phyloP scores from a whole-genome alignment of 2,888 invertebrate species.

The Polymixis lichenea region DNA sequence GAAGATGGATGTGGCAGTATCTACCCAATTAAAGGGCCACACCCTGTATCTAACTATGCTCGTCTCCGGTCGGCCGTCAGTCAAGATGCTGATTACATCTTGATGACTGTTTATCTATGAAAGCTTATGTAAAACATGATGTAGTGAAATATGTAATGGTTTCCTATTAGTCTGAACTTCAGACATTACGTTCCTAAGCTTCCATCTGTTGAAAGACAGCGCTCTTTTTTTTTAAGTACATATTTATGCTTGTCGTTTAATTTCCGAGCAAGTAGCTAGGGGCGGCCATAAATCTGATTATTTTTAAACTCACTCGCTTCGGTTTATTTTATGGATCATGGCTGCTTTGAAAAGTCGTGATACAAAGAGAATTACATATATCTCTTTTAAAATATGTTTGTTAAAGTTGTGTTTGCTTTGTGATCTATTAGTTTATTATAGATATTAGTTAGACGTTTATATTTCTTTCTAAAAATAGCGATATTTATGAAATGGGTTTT shows the following conservation, averaged over 20 bases:
- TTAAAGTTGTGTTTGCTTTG: slow-evolving; percentile 20
- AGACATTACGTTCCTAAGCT: slow-evolving; percentile 27
- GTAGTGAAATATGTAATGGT: slow-evolving; percentile 20
- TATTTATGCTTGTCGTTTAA: slow-evolving; percentile 68
- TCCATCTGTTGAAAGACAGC: slow-evolving; percentile 41
- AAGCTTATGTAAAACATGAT: slow-evolving; percentile 25
- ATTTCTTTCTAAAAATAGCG: not conserved
- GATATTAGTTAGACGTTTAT: slow-evolving; percentile 21
- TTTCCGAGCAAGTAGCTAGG: slow-evolving; percentile 67
- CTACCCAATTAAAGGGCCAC: slow-evolving; percentile 19
- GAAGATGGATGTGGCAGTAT: slow-evolving; percentile 30
- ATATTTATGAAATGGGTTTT: not conserved
- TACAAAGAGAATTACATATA: slow-evolving; percentile 55
- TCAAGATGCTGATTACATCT: slow-evolving; percentile 26
- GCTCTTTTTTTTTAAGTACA: slow-evolving; percentile 57
- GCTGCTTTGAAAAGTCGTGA: slow-evolving; percentile 66
- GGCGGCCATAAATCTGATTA: slow-evolving; percentile 75
- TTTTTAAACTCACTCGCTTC: slow-evolving; percentile 76
- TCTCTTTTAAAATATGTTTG: slow-evolving; percentile 31
- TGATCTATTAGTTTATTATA: slow-evolving; percentile 40
- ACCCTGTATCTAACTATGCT: slow-evolving; percentile 11
- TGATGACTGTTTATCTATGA: slow-evolving; percentile 15
- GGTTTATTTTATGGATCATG: slow-evolving; percentile 70
- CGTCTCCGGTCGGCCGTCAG: slow-evolving; percentile 18
- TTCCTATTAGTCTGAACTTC: slow-evolving; percentile 26